Evolutionary conservation across 2,113 vertebrate species (phyloP).

Genomic region (Aptenodytes forsteri): DNA sequence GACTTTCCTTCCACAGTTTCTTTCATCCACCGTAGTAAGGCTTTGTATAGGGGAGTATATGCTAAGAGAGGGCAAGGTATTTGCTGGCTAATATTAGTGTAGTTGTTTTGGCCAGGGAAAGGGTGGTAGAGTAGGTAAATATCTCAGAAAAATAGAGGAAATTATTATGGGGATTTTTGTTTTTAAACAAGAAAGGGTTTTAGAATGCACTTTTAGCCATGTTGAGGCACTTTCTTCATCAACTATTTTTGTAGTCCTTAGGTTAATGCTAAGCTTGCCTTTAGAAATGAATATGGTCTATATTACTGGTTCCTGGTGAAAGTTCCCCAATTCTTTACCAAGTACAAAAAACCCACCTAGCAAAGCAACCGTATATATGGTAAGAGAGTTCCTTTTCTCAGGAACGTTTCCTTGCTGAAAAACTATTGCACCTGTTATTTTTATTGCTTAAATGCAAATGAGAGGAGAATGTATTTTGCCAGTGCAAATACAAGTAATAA

Average conservation of each 20-base stretch:
- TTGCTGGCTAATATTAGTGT: not conserved
- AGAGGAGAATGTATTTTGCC: not conserved
- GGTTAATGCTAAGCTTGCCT: not conserved
- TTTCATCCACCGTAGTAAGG: not conserved
- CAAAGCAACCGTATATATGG: not conserved
- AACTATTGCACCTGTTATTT: not conserved
- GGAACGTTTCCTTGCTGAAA: not conserved
- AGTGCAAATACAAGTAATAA: not conserved
- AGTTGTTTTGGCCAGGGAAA: not conserved
- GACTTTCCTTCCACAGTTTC: not conserved
- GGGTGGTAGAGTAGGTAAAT: not conserved
- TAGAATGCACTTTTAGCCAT: not conserved
- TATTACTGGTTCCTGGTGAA: not conserved
- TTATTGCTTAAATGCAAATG: not conserved
- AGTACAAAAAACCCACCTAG: not conserved
- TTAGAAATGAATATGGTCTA: not conserved
- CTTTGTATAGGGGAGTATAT: not conserved
- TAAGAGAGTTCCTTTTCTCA: not conserved
- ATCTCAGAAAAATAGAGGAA: not conserved
- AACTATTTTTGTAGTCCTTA: not conserved
- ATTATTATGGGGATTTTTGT: not conserved
- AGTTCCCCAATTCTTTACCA: not conserved
- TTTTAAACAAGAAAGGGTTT: not conserved
- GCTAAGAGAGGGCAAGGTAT: not conserved
- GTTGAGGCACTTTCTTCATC: not conserved